A percentile compares a stretch with the other conserved stretches of the same genome.
These are phyloP conservation scores for Harmothoe impar DNA, from an alignment of 2,888 invertebrate genomes.

Conservation along the genomic window DNA sequence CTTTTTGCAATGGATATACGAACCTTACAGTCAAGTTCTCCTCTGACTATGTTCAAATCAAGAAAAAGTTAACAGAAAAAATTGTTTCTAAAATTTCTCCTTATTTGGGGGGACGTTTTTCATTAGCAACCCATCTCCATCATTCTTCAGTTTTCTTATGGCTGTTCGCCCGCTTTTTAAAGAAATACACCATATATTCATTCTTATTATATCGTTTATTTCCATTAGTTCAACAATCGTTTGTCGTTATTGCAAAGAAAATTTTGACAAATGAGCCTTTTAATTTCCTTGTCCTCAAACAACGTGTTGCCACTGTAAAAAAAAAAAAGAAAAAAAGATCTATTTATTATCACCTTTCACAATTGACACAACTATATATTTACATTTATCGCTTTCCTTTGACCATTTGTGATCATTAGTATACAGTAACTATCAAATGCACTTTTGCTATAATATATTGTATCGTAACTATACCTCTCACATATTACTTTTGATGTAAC, in stretches of 20 bases:
- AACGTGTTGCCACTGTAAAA: conserved; percentile 38
- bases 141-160: conserved; percentile 45
- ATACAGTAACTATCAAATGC: not conserved
- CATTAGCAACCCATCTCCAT: conserved; percentile 23
- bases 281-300: conserved; percentile 31
- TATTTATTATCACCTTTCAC: not conserved
- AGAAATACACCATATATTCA: conserved; percentile 28
- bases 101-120: conserved; percentile 12
- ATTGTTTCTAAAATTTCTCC: conserved; percentile 28
- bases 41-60: conserved; percentile 31
- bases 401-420: too few relatives aligned
- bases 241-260: conserved; percentile 17
- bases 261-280: conserved; percentile 9
- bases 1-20: conserved; percentile 56
- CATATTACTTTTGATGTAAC: not conserved
- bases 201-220: conserved; percentile 46
- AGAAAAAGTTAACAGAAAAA: conserved; percentile 16
- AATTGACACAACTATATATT: not conserved
- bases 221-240: conserved; percentile 33
- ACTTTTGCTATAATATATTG: not conserved
- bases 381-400: too few relatives aligned
- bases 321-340: not conserved
- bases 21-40: conserved; percentile 61
- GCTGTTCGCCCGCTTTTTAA: conserved; percentile 47
- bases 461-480: conserved; percentile 15